Evolutionary conservation across 1,140 invertebrate species (phyloP), one percentile per base, ranked within the genome.

Genomic region (Danaus plexippus): DNA sequence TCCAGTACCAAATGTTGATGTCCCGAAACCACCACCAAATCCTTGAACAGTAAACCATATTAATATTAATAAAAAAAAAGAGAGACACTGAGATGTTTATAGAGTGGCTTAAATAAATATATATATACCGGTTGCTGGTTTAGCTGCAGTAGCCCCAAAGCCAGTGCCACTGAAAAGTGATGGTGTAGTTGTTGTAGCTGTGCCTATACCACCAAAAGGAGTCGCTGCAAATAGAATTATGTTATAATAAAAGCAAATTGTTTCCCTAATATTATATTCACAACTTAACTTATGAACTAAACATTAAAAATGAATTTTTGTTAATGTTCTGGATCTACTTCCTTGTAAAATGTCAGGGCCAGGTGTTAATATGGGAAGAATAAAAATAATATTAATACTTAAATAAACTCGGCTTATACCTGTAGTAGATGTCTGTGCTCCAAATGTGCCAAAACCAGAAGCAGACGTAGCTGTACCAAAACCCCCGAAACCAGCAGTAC

Each of bases 401-500:
- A 32, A 6, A 22, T 22, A 32, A 7, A 32, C 22, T 32, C 22
- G 5, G 22, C 1, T 32, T 32, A 32, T 64, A 84, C 78, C 80
- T 69, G 77, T 67, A 59, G 66, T 77, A 13, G 80, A 71, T 22
- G 74, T 54, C 43, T 73, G 67, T 49, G 88, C 70, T 9, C 89
- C 90, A 78, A 91, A 91, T 15, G 80, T 77, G 13, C 90, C 89
- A 80, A 91, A 91, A 9, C 87, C 88, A 45, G 88, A 84, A 18
- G 77, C 71, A 11, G 83, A 72, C 40, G 77, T 86, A 9, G 85
- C 80, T 11, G 87, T 84, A 9, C 90, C 90, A 82, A 92, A 91
- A 44, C 88, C 88, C 9, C 88, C 88, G 78, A 92, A 92, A 9
- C 89, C 88, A 43, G 85, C 87, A 18, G 69, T 77, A 48, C 68